Percentiles rank a stretch among this genome's conserved stretches.
Conservation (phyloP, 2,888 invertebrate genomes). For the Podabrus alpinus region DNA sequence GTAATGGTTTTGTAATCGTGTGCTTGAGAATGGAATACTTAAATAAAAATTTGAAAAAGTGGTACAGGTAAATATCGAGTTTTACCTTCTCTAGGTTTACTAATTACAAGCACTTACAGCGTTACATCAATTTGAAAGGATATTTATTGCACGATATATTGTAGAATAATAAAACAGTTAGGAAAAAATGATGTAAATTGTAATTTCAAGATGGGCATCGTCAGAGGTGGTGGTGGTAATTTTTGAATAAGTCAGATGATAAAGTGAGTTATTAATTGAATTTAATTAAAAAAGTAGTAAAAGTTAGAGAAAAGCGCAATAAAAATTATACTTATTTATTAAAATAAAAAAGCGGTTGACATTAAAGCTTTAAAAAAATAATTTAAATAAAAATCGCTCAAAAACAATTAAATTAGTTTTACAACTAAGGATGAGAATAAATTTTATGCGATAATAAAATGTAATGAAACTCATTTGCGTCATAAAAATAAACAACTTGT, state of each 20-base stretch:
- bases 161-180: no score
- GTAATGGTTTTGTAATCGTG: no score
- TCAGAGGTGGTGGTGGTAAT: not conserved
- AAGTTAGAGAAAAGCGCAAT: not conserved
- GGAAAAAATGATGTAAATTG: not conserved
- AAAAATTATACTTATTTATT: not conserved
- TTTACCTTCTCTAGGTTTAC: no score
- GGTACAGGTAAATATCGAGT: no score
- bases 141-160: no score
- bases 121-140: no score
- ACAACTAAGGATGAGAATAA: conserved; percentile 36
- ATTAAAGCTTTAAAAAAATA: conserved; percentile 1
- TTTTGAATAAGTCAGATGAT: not conserved
- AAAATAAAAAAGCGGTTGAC: not conserved
- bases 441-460: conserved; percentile 48
- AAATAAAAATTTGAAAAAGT: no score
- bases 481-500: conserved; percentile 44
- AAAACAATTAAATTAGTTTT: conserved; percentile 2
- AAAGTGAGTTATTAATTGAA: not conserved
- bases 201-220: not conserved
- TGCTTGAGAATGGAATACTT: no score
- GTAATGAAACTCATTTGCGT: conserved; percentile 44
- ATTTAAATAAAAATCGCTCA: not conserved
- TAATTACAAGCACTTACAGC: no score
- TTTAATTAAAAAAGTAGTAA: not conserved